A percentile compares a stretch with the other conserved stretches of the same genome.
Conservation (phyloP, 2,113 vertebrate genomes). For the Cnemophilus loriae region DNA sequence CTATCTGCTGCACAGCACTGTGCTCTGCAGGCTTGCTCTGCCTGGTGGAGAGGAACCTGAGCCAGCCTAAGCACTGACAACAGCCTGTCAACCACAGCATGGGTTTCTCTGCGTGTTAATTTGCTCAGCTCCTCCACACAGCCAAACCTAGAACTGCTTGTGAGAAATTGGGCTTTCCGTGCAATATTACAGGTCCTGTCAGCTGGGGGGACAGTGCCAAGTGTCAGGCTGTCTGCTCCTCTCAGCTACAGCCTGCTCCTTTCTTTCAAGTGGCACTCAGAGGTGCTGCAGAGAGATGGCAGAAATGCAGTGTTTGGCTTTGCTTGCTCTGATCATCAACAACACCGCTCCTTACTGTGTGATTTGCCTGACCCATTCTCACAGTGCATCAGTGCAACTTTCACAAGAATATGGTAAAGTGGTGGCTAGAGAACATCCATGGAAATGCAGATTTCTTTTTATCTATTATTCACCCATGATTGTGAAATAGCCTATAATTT, state of each 20-base stretch:
- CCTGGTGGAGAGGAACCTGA: fast-evolving
- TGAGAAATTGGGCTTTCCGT: neutral
- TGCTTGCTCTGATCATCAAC: neutral
- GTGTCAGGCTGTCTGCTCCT: neutral
- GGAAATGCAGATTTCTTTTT: neutral
- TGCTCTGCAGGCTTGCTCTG: neutral
- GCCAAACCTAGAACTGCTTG: neutral
- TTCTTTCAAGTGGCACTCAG: neutral
- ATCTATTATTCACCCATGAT: neutral
- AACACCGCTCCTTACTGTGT: neutral
- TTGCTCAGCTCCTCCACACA: neutral
- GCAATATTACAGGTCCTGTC: neutral
- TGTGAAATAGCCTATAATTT: neutral
- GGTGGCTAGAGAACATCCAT: neutral
- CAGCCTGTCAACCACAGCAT: neutral
- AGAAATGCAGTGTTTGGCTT: neutral
- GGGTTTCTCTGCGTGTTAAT: neutral
- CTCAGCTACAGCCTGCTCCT: neutral
- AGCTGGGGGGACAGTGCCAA: neutral
- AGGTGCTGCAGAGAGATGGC: neutral
- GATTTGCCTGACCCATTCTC: neutral
- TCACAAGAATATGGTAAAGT: neutral
- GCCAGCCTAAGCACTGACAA: neutral
- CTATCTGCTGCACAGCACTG: neutral
- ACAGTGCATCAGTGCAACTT: neutral